Evolutionary conservation across 2,888 invertebrate species (phyloP).

Genomic region (Mongoloraphidia duomilia): DNA sequence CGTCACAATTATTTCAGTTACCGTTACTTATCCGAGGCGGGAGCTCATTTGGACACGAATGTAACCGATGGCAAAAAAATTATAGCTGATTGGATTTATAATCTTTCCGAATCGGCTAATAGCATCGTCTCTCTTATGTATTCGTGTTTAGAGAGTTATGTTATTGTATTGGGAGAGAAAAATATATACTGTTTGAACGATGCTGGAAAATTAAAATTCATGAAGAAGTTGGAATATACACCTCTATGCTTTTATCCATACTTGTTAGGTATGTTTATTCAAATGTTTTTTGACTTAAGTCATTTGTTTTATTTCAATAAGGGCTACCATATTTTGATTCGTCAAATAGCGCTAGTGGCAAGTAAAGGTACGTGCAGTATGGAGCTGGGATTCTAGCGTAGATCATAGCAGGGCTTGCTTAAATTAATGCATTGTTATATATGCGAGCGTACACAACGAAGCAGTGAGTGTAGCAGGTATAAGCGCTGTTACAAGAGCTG

Average conservation of each 20-base stretch:
- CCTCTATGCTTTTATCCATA: constrained; percentile 64
- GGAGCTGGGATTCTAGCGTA: no score
- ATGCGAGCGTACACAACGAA: no score
- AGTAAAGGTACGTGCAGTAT: no score
- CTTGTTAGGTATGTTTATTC: constrained; percentile 41
- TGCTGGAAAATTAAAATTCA: constrained; percentile 64
- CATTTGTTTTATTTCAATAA: no score
- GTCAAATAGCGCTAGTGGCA: no score
- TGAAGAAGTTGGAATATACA: constrained; percentile 72
- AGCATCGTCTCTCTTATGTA: constrained; percentile 30
- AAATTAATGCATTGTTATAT: no score
- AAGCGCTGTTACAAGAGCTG: no score
- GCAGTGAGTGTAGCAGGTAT: no score
- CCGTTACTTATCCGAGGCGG: constrained; percentile 59
- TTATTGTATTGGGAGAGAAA: constrained; percentile 72
- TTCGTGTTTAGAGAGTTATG: constrained; percentile 47
- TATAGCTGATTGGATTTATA: constrained; percentile 64
- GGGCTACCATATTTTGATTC: no score
- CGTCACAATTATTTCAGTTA: constrained; percentile 38
- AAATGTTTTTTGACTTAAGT: constrained; percentile 6
- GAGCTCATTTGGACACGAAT: constrained; percentile 41
- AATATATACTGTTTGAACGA: constrained; percentile 70
- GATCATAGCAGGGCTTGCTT: no score
- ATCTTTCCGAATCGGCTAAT: constrained; percentile 49
- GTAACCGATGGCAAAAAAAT: constrained; percentile 42